These are phyloP conservation scores for Philopotamus ludificatus DNA, from an alignment of 1,140 invertebrate genomes.

Conservation along the genomic window DNA sequence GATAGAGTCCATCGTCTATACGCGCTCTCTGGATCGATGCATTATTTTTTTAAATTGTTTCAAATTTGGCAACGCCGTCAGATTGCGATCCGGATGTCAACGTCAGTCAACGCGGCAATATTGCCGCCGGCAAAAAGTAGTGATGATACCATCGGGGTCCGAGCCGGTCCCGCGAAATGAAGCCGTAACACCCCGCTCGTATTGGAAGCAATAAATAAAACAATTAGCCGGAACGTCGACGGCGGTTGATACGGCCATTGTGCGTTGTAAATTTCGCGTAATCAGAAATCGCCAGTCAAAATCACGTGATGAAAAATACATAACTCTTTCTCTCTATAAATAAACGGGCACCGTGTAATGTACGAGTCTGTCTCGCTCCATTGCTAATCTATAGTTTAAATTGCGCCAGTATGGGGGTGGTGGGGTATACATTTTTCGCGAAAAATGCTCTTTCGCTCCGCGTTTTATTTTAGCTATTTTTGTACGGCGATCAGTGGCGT, in stretches of 20 bases:
- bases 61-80: no score
- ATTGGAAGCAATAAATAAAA: slow-evolving; percentile 33
- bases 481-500: no score
- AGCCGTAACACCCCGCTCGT: slow-evolving; percentile 15
- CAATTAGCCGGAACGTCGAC: slow-evolving; percentile 24
- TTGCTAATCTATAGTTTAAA: no score
- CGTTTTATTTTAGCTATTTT: no score
- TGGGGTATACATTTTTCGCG: no score
- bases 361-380: not conserved
- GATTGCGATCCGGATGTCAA: no score
- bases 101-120: not conserved
- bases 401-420: no score
- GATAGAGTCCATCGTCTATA: no score
- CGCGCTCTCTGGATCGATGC: no score
- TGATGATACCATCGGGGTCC: not conserved
- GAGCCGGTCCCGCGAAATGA: slow-evolving; percentile 14
- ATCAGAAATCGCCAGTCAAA: slow-evolving; percentile 31
- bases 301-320: slow-evolving; percentile 35
- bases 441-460: no score
- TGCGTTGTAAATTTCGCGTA: slow-evolving; percentile 33
- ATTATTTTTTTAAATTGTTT: no score
- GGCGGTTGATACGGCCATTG: slow-evolving; percentile 12
- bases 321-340: slow-evolving; percentile 32
- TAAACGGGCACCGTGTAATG: no score
- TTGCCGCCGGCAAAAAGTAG: not conserved